Evolutionary conservation across 1,140 invertebrate genomes (phyloP).

Genomic region (Cheumatopsyche charites): DNA sequence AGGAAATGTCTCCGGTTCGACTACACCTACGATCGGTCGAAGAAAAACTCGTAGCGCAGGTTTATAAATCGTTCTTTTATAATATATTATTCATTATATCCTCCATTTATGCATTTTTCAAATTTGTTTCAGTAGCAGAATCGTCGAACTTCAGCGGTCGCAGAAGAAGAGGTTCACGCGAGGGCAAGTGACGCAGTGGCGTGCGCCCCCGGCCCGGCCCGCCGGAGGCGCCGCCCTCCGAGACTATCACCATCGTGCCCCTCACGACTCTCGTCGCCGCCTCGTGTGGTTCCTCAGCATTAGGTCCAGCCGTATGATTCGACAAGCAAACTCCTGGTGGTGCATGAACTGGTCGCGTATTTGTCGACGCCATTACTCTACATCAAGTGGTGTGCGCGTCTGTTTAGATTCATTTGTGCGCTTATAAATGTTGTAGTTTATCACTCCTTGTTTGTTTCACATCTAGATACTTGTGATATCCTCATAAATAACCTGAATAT

Average conservation of each 20-base stretch:
- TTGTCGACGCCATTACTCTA: neutral
- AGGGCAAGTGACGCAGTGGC: conserved; percentile 66
- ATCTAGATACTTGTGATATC: neutral
- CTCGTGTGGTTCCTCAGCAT: conserved; percentile 43
- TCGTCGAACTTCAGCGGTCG: conserved; percentile 51
- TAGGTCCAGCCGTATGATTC: conserved; percentile 21
- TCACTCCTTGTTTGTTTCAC: no score
- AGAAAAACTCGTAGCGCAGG: conserved; percentile 72
- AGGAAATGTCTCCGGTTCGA: conserved; percentile 8
- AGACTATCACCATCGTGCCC: conserved; percentile 33
- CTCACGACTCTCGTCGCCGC: conserved; percentile 48
- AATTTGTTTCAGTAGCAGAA: conserved; percentile 54
- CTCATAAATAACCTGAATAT: conserved; percentile 1
- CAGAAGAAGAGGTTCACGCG: conserved; percentile 62
- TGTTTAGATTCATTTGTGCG: neutral
- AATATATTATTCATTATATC: no score
- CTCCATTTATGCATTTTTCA: no score
- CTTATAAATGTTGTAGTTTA: no score
- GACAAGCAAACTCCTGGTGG: neutral
- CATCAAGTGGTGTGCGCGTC: neutral
- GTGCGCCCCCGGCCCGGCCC: conserved; percentile 51
- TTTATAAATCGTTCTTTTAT: conserved; percentile 52
- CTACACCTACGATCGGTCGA: conserved; percentile 49
- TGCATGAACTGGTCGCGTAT: no score
- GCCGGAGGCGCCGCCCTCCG: conserved; percentile 41